Evolutionary conservation across 2,113 vertebrate species (phyloP).

Genomic region (Lipotes vexillifer): DNA sequence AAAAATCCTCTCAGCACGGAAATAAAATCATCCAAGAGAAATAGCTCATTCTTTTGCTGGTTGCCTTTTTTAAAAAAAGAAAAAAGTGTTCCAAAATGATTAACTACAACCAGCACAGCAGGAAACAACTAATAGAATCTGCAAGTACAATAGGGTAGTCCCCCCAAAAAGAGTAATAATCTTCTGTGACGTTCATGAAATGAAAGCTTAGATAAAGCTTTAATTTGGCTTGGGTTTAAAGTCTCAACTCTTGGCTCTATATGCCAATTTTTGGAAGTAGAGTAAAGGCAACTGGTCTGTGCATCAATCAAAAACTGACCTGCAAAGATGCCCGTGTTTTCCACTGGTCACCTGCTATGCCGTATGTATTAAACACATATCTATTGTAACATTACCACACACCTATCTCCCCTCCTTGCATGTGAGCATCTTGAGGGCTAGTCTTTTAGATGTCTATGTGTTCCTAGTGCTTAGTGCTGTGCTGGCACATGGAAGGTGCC

Average conservation of each 20-base stretch:
- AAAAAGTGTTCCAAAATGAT: conserved; percentile 4
- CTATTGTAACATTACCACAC: neutral
- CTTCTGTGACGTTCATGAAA: neutral
- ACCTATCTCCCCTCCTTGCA: neutral
- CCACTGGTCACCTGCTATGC: neutral
- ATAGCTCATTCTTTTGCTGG: conserved; percentile 67
- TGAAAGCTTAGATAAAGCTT: neutral
- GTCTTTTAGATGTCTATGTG: neutral
- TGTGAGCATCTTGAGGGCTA: neutral
- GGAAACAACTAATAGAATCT: neutral
- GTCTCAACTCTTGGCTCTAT: neutral
- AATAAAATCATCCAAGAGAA: conserved; percentile 73
- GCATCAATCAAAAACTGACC: neutral
- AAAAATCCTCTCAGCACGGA: conserved; percentile 67
- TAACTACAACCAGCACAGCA: neutral
- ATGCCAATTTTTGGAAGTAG: neutral
- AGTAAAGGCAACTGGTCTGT: neutral
- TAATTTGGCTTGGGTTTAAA: neutral
- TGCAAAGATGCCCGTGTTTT: neutral
- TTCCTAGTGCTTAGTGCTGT: neutral
- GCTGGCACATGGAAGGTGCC: neutral
- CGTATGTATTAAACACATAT: neutral
- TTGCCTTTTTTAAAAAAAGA: conserved; percentile 65
- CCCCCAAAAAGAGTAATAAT: neutral
- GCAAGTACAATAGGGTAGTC: neutral